phyloP scores from a whole-genome alignment of 2,888 invertebrate species.

The Pollenia angustigena region DNA sequence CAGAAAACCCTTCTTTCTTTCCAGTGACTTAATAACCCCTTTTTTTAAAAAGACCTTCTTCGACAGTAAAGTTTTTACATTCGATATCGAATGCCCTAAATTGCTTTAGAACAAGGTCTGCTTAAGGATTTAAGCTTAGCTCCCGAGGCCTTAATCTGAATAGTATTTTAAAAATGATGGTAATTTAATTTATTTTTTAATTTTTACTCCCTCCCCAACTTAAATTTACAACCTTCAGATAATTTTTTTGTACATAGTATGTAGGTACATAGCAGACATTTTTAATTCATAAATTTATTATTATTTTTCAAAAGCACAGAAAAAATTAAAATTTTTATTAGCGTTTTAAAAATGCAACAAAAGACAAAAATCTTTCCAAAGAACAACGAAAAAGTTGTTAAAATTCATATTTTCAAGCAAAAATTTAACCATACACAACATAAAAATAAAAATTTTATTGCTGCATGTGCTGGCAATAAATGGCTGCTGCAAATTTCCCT shows the following conservation, averaged over 20 bases:
- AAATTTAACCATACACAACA: constrained; percentile 48
- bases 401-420: not conserved
- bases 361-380: constrained; percentile 6
- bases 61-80: too few relatives aligned
- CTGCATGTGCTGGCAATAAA: constrained; percentile 73
- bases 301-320: constrained; percentile 13
- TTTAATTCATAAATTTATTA: constrained; percentile 10
- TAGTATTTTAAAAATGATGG: too few relatives aligned
- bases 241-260: not conserved
- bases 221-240: not conserved
- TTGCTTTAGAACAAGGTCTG: too few relatives aligned
- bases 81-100: too few relatives aligned
- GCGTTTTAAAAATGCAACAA: constrained; percentile 9
- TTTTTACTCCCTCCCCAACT: too few relatives aligned
- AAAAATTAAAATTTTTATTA: constrained; percentile 52
- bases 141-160: too few relatives aligned
- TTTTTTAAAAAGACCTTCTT: too few relatives aligned
- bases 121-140: too few relatives aligned
- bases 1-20: too few relatives aligned
- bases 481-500: constrained; percentile 5
- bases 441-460: constrained; percentile 66
- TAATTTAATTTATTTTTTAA: too few relatives aligned
- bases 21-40: too few relatives aligned
- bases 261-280: not conserved
- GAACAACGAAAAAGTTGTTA: constrained; percentile 58